phyloP scores from a whole-genome alignment of 2,888 invertebrate species.

The Biston stratarius region DNA sequence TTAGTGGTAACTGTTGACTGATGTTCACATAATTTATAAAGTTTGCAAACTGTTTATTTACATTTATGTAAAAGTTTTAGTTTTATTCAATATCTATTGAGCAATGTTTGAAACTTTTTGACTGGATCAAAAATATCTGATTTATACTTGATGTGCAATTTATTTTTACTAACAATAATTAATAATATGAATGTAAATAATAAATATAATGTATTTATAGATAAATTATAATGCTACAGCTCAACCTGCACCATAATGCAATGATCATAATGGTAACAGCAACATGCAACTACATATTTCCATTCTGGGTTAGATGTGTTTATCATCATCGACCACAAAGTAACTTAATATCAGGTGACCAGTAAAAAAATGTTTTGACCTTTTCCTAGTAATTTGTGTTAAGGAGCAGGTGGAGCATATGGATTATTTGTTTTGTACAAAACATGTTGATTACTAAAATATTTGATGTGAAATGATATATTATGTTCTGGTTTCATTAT shows the following conservation, averaged over 20 bases:
- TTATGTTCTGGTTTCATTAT: constrained; percentile 49
- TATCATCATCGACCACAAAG: too few relatives aligned
- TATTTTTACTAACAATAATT: constrained; percentile 62
- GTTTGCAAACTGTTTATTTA: constrained; percentile 68
- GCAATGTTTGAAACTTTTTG: constrained; percentile 61
- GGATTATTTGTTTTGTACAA: constrained; percentile 67
- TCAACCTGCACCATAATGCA: too few relatives aligned
- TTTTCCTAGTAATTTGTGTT: too few relatives aligned
- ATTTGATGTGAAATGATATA: constrained; percentile 55
- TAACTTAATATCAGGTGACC: too few relatives aligned
- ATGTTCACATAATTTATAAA: constrained; percentile 77
- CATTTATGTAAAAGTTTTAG: constrained; percentile 64
- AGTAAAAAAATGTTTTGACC: too few relatives aligned
- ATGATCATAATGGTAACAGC: too few relatives aligned
- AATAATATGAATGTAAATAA: constrained; percentile 67
- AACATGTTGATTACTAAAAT: constrained; percentile 58
- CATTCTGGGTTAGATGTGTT: too few relatives aligned
- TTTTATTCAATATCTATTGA: constrained; percentile 48
- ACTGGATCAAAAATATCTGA: constrained; percentile 83
- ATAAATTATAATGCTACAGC: constrained; percentile 48
- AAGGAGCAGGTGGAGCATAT: too few relatives aligned
- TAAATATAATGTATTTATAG: constrained; percentile 62
- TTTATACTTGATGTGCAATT: constrained; percentile 76
- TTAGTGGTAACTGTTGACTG: constrained; percentile 66
- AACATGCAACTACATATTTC: too few relatives aligned